phyloP scores from a whole-genome alignment of 2,888 invertebrate species.

The Gymnocheta viridis region DNA sequence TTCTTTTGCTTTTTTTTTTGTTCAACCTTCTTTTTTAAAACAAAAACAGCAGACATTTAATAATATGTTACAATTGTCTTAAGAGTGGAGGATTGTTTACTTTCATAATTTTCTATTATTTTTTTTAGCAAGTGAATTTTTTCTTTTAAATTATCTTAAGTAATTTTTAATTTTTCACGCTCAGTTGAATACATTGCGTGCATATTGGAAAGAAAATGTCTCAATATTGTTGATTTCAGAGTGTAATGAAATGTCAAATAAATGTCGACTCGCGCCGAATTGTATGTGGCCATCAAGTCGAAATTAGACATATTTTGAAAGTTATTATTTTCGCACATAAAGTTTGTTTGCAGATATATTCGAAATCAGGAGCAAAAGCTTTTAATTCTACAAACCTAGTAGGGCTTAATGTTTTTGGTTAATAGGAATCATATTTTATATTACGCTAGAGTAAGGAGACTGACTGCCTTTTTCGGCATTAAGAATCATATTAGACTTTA shows the following conservation, averaged over 20 bases:
- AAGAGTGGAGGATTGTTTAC: background rate
- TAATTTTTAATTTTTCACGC: constrained; percentile 74
- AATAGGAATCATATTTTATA: too few relatives aligned
- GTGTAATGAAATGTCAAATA: background rate
- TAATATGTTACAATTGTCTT: constrained; percentile 50
- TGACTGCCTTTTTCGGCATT: too few relatives aligned
- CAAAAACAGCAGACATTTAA: constrained; percentile 27
- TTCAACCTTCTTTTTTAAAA: background rate
- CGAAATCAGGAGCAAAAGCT: too few relatives aligned
- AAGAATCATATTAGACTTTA: too few relatives aligned
- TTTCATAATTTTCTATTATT: background rate
- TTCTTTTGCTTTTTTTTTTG: background rate
- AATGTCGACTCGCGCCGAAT: background rate
- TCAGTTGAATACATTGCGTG: constrained; percentile 75
- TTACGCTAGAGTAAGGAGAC: too few relatives aligned
- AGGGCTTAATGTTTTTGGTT: too few relatives aligned
- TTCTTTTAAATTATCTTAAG: constrained; percentile 39
- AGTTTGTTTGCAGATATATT: too few relatives aligned
- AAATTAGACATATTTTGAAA: background rate
- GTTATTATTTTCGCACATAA: too few relatives aligned
- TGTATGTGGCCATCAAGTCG: background rate
- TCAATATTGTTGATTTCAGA: background rate
- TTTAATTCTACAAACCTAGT: too few relatives aligned
- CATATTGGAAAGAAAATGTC: constrained; percentile 35
- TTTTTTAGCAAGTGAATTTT: background rate